Conservation (phyloP, 2,113 vertebrate genomes). For the Hippopotamus amphibius region DNA sequence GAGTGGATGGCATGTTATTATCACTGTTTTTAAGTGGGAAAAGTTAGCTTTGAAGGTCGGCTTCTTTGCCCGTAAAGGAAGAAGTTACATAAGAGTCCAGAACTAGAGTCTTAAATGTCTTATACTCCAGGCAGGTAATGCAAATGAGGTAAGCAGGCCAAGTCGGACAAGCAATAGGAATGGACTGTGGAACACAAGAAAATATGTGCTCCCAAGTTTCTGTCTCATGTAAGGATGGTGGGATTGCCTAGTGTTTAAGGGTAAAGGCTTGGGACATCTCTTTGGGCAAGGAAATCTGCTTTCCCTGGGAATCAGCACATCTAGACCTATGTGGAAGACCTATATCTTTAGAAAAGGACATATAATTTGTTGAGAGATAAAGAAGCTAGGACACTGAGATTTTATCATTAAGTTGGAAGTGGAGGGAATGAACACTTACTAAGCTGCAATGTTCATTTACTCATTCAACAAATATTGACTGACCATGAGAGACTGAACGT, state of each 20-base stretch:
- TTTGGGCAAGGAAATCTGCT: background rate
- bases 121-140: background rate
- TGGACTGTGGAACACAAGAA: background rate
- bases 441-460: background rate
- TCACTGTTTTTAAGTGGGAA: constrained; percentile 29
- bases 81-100: background rate
- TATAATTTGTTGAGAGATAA: background rate
- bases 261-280: background rate
- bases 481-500: background rate
- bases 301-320: background rate
- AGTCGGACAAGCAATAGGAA: background rate
- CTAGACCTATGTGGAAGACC: background rate
- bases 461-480: background rate
- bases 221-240: background rate
- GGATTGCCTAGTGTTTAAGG: background rate
- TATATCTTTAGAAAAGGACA: background rate
- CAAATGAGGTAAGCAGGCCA: background rate
- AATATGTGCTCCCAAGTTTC: background rate
- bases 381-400: background rate
- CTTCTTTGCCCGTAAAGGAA: constrained; percentile 16
- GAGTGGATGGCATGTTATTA: constrained; percentile 37
- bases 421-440: background rate
- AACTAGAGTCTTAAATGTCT: background rate
- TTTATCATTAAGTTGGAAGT: constrained; percentile 31
- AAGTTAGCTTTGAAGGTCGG: constrained; percentile 61